Base-by-base conservation (phyloP, 1,140 invertebrate genomes). In the Eriosoma lanigerum region DNA sequence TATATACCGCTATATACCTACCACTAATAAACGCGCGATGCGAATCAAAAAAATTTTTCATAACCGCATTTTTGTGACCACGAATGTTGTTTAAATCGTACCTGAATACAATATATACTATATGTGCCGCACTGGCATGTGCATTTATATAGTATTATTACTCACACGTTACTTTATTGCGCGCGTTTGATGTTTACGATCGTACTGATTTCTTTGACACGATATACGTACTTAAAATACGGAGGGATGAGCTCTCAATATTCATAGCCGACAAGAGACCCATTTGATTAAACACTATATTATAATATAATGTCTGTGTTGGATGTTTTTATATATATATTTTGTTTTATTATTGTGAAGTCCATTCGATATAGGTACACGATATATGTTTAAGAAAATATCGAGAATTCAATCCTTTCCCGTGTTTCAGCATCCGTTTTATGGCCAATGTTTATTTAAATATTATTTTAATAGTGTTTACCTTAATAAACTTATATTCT, bases 321-420 rank as follows among this genome's bases (percentile, higher is more conserved):
- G 38, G 32, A 21, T 46, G n/a, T 68, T 48, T 19, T 5, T n/a
- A 15, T n/a, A n/a, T n/a, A n/a, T n/a, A n/a, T n/a, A n/a, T n/a
- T n/a, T n/a, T 48, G 66, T 70, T 70, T 50, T 70, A 70, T 70
- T 19, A 17, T 70, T 19, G 24, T 70, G 46, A 68, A n/a, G 64
- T 46, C 17, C n/a, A 13, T 46, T 46, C 64, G 38, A n/a, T n/a
- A n/a, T n/a, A n/a, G n/a, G n/a, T n/a, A n/a, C n/a, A n/a, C n/a
- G n/a, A n/a, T n/a, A n/a, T n/a, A n/a, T n/a, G n/a, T n/a, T n/a
- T n/a, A n/a, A n/a, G n/a, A n/a, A n/a, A n/a, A 48, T 17, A 50
- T 68, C 21, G 64, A 68, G 38, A 68, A 24, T 21, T 29, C 15
- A 46, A 72, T 50, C 21, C 46, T 52, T 52, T 52, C 19, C 10